Percentiles rank a stretch among this genome's conserved stretches.
phyloP scores from a whole-genome alignment of 1,140 invertebrate species.

The Holcopasites calliopsidis region DNA sequence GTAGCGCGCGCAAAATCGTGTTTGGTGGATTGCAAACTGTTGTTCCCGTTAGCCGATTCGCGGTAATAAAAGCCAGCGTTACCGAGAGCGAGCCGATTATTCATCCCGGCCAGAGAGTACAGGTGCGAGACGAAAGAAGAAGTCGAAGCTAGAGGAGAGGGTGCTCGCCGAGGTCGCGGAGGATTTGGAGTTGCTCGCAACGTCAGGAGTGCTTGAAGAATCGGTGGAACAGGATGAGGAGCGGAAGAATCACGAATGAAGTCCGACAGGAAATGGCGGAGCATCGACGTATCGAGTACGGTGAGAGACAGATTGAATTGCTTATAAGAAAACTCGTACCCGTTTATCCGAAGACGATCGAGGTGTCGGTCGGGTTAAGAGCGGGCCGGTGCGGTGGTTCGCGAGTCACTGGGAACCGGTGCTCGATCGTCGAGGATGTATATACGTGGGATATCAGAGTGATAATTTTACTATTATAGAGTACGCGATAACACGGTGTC shows the following conservation, averaged over 20 bases:
- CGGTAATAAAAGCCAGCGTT: too few species aligned
- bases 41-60: too few species aligned
- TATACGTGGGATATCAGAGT: slow-evolving; percentile 74
- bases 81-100: too few species aligned
- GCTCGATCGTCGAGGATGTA: slow-evolving; percentile 68
- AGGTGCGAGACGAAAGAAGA: background rate
- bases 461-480: slow-evolving; percentile 73
- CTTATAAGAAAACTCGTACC: too few species aligned
- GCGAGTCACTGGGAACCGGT: slow-evolving; percentile 71
- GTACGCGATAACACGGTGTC: slow-evolving; percentile 63
- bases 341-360: too few species aligned
- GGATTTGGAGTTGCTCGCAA: too few species aligned
- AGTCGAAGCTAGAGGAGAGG: background rate
- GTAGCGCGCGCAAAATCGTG: slow-evolving; percentile 39
- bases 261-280: background rate
- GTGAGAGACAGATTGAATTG: slow-evolving; percentile 67
- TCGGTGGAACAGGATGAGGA: background rate
- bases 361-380: slow-evolving; percentile 57
- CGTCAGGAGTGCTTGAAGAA: too few species aligned
- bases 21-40: slow-evolving; percentile 41
- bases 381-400: slow-evolving; percentile 64
- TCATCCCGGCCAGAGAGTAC: background rate
- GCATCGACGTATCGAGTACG: slow-evolving; percentile 54
- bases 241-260: too few species aligned
- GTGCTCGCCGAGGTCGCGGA: too few species aligned